These are phyloP conservation scores for Anser cygnoides DNA, from an alignment of 2,113 vertebrate species.

Conservation along the genomic window DNA sequence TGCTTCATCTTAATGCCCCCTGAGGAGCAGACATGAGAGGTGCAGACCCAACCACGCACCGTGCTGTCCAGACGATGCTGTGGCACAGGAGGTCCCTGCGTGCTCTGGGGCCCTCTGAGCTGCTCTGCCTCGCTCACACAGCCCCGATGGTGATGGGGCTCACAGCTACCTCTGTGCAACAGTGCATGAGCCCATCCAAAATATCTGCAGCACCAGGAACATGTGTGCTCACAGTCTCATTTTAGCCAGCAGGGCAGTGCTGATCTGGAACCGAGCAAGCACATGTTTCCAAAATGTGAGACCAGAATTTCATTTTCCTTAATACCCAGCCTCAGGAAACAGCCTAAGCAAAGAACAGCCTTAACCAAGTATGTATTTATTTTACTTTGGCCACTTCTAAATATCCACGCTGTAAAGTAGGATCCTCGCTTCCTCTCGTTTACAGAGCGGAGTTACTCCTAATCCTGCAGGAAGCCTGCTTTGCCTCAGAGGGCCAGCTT, in stretches of 20 bases:
- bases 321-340: background rate
- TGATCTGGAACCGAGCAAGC: background rate
- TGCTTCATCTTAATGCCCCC: background rate
- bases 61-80: background rate
- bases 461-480: background rate
- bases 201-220: rapidly evolving
- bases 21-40: background rate
- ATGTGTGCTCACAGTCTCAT: background rate
- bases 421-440: background rate
- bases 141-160: too few species aligned
- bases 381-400: background rate
- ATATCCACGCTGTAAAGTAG: background rate
- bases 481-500: background rate
- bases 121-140: background rate
- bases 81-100: background rate
- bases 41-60: rapidly evolving
- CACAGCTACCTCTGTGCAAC: background rate
- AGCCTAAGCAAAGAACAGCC: background rate
- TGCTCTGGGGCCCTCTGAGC: background rate
- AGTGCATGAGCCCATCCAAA: background rate
- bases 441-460: background rate
- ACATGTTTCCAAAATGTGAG: background rate
- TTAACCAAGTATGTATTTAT: background rate
- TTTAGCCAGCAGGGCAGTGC: background rate
- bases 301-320: background rate